Evolutionary conservation across 2,888 invertebrate genomes (phyloP), one percentile per base, ranked within the genome.

Genomic region (Oithona nana): DNA sequence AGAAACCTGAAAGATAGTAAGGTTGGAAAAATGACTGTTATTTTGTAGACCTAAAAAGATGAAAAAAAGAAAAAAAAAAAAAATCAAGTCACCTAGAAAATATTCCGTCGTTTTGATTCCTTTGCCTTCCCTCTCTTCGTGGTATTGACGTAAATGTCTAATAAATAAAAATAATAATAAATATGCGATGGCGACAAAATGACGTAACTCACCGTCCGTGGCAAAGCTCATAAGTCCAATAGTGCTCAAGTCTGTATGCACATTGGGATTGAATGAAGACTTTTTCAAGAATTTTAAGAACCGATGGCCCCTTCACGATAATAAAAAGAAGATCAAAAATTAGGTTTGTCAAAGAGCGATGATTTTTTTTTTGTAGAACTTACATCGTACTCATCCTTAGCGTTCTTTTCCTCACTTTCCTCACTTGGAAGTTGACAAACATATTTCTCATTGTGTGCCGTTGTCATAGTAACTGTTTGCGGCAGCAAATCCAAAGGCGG

Each of bases 171-270:
- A 52, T 84, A 86, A 68, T 81, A 79, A n/a, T n/a, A n/a, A n/a
- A n/a, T n/a, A n/a, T n/a, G n/a, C n/a, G n/a, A n/a, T n/a, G n/a
- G n/a, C n/a, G n/a, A n/a, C n/a, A n/a, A n/a, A n/a, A n/a, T n/a
- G n/a, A n/a, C n/a, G n/a, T n/a, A n/a, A n/a, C n/a, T n/a, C n/a
- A n/a, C n/a, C n/a, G n/a, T 0, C 94, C 94, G 73, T 95, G 95
- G 69, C 95, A 95, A 30, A 95, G 80, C 74, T 95, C 93, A 72
- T 95, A 95, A 0, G 89, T 89, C 95, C 95, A 95, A 71, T 92
- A 95, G 1, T 84, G 83, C 71, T 90, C 92, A 58, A 89, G 74
- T 78, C 79, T 66, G n/a, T 67, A 66, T 31, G 30, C 60, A 63
- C 64, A 61, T 26, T 20, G 22, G 16, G 22, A 24, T 26, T 54